Evolutionary conservation across 2,113 vertebrate species (phyloP).

Genomic region (Ceuthmochares aereus): DNA sequence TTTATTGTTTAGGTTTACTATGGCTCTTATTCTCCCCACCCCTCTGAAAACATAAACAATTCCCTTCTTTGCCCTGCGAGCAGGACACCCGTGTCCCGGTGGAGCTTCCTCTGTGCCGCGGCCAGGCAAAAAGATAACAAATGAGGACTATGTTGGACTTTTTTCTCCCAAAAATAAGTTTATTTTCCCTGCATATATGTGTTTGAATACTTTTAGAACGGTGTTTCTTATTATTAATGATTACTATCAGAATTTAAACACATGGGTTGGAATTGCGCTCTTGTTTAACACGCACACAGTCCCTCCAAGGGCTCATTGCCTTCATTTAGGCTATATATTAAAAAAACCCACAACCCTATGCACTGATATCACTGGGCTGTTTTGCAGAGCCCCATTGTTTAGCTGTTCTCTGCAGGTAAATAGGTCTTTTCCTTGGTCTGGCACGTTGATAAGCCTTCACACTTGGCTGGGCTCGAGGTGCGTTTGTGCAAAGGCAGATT

Average conservation of each 20-base stretch:
- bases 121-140: background rate
- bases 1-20: slow-evolving; percentile 62
- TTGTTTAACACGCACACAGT: background rate
- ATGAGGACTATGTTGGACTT: fast-evolving
- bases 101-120: fast-evolving
- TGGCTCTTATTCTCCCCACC: background rate
- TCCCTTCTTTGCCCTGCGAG: fast-evolving
- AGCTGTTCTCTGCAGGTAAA: slow-evolving; percentile 65
- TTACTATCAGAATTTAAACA: background rate
- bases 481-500: slow-evolving; percentile 81
- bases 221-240: background rate
- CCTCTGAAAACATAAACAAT: slow-evolving; percentile 38
- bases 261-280: background rate
- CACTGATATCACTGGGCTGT: background rate
- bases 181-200: background rate
- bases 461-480: slow-evolving; percentile 80
- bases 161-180: background rate
- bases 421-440: slow-evolving; percentile 67
- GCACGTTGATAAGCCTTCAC: slow-evolving; percentile 77
- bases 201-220: background rate
- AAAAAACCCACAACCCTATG: background rate
- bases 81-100: background rate
- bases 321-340: background rate
- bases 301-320: fast-evolving
- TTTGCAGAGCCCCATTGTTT: background rate